Evolutionary conservation across 2,797 vertebrate genomes (phyloP).

Genomic region (Epinephelus awoara): DNA sequence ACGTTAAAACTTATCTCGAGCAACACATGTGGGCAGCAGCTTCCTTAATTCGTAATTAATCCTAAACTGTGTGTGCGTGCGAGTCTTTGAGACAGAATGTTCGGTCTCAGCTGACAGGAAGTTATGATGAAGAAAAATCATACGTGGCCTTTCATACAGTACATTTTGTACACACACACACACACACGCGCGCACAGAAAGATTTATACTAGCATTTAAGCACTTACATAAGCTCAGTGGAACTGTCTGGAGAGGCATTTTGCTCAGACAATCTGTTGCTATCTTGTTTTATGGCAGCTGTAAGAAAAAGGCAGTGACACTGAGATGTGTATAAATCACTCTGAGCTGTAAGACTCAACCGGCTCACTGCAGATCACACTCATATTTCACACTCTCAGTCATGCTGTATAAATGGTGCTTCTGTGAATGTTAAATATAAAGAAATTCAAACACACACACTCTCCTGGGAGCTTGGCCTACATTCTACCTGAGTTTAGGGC

Average conservation of each 20-base stretch:
- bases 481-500: slow-evolving; percentile 44
- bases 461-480: slow-evolving; percentile 39
- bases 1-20: not conserved
- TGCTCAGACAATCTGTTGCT: slow-evolving; percentile 47
- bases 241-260: slow-evolving; percentile 33
- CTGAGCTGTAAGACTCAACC: slow-evolving; percentile 50
- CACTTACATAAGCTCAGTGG: slow-evolving; percentile 3
- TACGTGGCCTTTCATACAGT: not conserved
- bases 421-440: slow-evolving; percentile 64
- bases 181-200: slow-evolving; percentile 4
- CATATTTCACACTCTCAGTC: slow-evolving; percentile 54
- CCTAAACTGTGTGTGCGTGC: not conserved
- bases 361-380: slow-evolving; percentile 59
- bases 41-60: not conserved
- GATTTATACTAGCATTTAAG: slow-evolving; percentile 21
- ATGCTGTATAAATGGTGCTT: slow-evolving; percentile 67
- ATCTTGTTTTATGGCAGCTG: slow-evolving; percentile 59
- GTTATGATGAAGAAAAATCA: not conserved
- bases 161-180: slow-evolving; percentile 10
- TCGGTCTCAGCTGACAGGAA: not conserved
- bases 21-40: not conserved
- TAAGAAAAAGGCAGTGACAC: slow-evolving; percentile 46
- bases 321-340: slow-evolving; percentile 61
- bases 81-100: not conserved
- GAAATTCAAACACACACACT: slow-evolving; percentile 47